Evolutionary conservation across 1,140 invertebrate genomes (phyloP), one percentile per base, ranked within the genome.

Genomic region (Tetragnatha versicolor): DNA sequence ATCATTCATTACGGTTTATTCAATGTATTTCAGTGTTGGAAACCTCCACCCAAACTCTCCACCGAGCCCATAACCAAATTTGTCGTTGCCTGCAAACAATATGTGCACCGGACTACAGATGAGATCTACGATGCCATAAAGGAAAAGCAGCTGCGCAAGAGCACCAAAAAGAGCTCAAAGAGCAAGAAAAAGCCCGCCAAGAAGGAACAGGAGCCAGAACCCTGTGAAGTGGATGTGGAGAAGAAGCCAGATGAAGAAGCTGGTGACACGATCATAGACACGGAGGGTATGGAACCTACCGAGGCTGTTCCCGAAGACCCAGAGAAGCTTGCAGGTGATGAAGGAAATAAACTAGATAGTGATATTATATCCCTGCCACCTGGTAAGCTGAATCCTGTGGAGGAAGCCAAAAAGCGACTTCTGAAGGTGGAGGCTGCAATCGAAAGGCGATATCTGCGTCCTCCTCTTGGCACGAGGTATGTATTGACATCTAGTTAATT

Each of bases 371-470:
- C 65, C 17, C 35, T 79, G 9, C 65, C 76, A 47, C 27, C 37
- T 27, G 76, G 76, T 3, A 79, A 47, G 9, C 45, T 69, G 20
- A 90, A 91, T 83, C 88, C 88, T 55, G 88, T 94, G 20, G 89
- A 90, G 42, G 86, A 92, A 78, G 92, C 93, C 0, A 90, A 91
- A 78, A 90, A 93, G 80, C 89, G 94, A 84, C 88, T 98, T 68
- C 87, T 94, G 0, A 90, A 91, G 5, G 87, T 98, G 6, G 96
- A 98, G 86, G 90, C 91, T 3, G 93, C 94, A 69, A 96, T 98
- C 66, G 96, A 98, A 85, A 88, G 95, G 77, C 87, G 97, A 81
- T 98, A 98, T 85, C 87, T 98, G 42, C 97, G 97, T 86, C 94
- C 95, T 80, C 96, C 96, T 33, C 87, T 98, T 22, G 95, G 94